Evolutionary conservation across 2,797 vertebrate species (phyloP).

Genomic region (Lerista edwardsae): DNA sequence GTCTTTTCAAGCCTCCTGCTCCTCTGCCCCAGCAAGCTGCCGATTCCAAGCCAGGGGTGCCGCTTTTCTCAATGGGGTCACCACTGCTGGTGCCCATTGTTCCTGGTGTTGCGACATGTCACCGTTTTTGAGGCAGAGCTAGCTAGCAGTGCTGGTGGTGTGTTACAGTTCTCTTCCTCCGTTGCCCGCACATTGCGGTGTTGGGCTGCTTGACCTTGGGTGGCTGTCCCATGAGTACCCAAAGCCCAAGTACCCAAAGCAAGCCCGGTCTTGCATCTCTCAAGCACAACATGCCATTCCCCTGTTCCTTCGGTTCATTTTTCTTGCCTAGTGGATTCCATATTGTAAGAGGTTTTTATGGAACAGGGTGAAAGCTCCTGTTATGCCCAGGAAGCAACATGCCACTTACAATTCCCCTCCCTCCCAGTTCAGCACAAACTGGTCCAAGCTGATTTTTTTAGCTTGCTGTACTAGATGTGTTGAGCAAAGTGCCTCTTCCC

Average conservation of each 20-base stretch:
- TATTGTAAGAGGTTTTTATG: not conserved
- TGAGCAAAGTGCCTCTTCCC: constrained; percentile 6
- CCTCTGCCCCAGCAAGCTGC: not conserved
- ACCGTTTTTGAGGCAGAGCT: not conserved
- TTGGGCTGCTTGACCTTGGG: not conserved
- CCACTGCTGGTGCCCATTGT: not conserved
- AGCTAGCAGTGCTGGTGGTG: not conserved
- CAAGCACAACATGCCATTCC: not conserved
- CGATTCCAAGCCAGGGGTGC: not conserved
- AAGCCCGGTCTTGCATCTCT: not conserved
- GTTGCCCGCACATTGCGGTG: not conserved
- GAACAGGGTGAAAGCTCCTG: not conserved
- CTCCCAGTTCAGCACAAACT: not conserved
- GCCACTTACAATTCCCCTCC: not conserved
- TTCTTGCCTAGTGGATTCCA: not conserved
- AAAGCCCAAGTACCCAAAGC: not conserved
- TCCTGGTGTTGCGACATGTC: not conserved
- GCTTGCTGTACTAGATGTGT: not conserved
- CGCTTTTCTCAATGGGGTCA: not conserved
- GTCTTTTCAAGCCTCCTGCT: not conserved
- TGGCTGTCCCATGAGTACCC: not conserved
- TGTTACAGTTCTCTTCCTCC: not conserved
- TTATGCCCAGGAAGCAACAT: not conserved
- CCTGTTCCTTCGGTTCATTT: not conserved
- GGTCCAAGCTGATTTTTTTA: constrained; percentile 7